These are phyloP conservation scores for Oriolus oriolus DNA, from an alignment of 2,113 vertebrate genomes.

Conservation along the genomic window DNA sequence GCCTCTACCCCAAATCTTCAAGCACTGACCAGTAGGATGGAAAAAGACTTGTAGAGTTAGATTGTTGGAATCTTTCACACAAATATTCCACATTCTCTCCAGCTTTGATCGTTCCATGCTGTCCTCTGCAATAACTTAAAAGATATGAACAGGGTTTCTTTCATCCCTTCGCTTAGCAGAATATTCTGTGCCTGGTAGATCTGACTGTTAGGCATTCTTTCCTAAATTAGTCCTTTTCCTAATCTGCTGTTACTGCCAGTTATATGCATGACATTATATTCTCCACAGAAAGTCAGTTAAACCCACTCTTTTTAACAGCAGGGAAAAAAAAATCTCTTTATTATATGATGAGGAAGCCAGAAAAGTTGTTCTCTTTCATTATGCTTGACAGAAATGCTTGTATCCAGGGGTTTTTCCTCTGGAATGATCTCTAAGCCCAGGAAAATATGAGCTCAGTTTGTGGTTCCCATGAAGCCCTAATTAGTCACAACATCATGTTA, in stretches of 20 bases:
- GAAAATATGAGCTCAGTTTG: slow-evolving; percentile 55
- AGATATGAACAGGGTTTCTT: neutral
- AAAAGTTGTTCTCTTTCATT: neutral
- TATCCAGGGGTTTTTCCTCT: neutral
- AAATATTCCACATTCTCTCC: neutral
- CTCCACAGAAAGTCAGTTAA: neutral
- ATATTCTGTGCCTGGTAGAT: neutral
- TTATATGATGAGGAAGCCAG: neutral
- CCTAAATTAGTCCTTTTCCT: neutral
- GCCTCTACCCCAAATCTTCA: neutral
- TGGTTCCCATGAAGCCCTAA: neutral
- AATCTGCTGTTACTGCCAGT: neutral
- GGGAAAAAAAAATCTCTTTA: neutral
- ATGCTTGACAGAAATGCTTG: neutral
- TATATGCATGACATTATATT: neutral
- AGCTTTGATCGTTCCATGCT: neutral
- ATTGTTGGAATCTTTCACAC: neutral
- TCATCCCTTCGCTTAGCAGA: neutral
- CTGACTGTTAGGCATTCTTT: neutral
- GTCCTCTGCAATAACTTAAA: neutral
- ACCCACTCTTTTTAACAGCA: neutral
- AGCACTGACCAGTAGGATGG: neutral
- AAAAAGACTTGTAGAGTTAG: neutral
- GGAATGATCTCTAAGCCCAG: neutral
- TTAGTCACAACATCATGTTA: slow-evolving; percentile 39